Base-by-base conservation (phyloP, 2,797 vertebrate species). In the Momotus momota region DNA sequence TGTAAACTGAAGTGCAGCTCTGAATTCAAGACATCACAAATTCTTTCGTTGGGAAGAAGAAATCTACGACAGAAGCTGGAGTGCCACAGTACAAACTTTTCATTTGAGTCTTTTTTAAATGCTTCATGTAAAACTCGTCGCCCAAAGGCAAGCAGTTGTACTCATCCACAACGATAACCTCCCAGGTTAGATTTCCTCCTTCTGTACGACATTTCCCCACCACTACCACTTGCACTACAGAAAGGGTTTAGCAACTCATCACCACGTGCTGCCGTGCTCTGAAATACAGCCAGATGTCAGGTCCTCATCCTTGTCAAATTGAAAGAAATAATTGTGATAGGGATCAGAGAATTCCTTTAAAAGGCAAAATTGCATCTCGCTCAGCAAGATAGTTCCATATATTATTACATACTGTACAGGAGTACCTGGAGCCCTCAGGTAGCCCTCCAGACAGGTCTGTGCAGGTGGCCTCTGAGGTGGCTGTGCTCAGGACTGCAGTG, bases 321-420 rank as follows among this genome's bases (percentile, higher is more conserved):
- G 57, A 41, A 52, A 58, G 21, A 64, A 29, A 46, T 40, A 58
- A 23, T 31, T 40, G 25, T 7, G 12, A 40, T 9, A 51, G 38
- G 6, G 12, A 40, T 51, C 43, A 51, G 57, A 58, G 12, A 58
- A 81, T 54, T 38, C 5, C 38, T 62, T 45, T 33, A 38, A 57
- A 57, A 74, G 8, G 27, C 55, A 74, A 25, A 21, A 48, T 48
- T 48, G 46, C 19, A 48, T 23, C 20, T 13, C 12, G 43, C 17
- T 43, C n/a, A 55, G 22, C 15, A 54, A 35, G 45, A 26, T 9
- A 48, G 25, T 46, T 35, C 6, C 20, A 5, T 22, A 20, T 0
- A 19, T 43, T 1, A 14, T 22, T 61, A 31, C 9, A 12, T 21
- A 27, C 41, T 0, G 1, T 18, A 9, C 0, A 1, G 17, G 31